Percentiles rank a stretch among this genome's conserved stretches.
These are phyloP conservation scores for Drosophila quinaria DNA, from an alignment of 2,888 invertebrate genomes.

Conservation along the genomic window DNA sequence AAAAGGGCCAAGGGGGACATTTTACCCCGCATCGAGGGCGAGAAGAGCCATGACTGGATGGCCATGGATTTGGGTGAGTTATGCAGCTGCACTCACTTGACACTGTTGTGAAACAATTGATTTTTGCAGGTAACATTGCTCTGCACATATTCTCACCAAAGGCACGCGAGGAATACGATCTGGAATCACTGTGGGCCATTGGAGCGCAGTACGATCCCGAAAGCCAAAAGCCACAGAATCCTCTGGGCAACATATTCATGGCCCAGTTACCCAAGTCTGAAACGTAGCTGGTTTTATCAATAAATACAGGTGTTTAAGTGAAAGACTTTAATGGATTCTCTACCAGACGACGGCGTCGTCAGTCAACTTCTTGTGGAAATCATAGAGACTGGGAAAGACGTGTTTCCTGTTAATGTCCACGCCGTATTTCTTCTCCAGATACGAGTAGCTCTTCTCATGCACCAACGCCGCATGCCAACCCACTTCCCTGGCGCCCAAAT, in stretches of 20 bases:
- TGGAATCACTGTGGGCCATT: conserved; percentile 96
- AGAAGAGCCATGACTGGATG: conserved; percentile 92
- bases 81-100: not conserved
- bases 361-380: conserved; percentile 86
- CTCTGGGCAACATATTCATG: conserved; percentile 88
- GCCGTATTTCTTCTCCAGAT: conserved; percentile 85
- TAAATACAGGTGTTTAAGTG: not conserved
- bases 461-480: conserved; percentile 91
- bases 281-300: conserved; percentile 19
- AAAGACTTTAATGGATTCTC: conserved; percentile 21
- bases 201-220: conserved; percentile 93
- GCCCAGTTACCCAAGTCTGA: conserved; percentile 44
- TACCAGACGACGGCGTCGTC: conserved; percentile 83
- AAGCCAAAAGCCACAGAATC: conserved; percentile 88
- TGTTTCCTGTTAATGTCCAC: conserved; percentile 84
- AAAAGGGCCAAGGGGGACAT: conserved; percentile 89
- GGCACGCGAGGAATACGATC: conserved; percentile 91
- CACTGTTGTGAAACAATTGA: not conserved
- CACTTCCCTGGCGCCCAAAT: conserved; percentile 90
- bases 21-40: conserved; percentile 92
- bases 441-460: conserved; percentile 84
- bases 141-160: conserved; percentile 93
- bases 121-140: conserved; percentile 92
- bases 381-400: conserved; percentile 86
- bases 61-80: conserved; percentile 94